Percentiles rank a stretch among this genome's conserved stretches.
Conservation (phyloP, 2,797 vertebrate genomes). For the Limosa lapponica region DNA sequence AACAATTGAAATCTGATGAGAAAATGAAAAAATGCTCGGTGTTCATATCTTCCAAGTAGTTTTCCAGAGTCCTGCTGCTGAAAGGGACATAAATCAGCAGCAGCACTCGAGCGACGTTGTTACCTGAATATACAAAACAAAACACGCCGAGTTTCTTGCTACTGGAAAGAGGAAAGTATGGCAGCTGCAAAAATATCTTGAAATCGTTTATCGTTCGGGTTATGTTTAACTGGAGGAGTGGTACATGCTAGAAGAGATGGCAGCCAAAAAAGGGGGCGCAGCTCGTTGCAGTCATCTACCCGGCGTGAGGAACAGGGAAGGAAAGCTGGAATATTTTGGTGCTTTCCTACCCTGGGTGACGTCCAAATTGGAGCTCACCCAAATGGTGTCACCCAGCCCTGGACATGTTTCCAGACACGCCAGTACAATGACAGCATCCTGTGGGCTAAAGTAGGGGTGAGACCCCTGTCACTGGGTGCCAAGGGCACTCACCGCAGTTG, state of each 20-base stretch:
- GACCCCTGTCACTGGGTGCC: background rate
- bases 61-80: constrained; percentile 74
- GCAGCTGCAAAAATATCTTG: background rate
- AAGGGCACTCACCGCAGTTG: rapidly evolving
- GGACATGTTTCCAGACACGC: background rate
- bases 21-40: constrained; percentile 71
- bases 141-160: background rate
- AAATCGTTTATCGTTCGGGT: background rate
- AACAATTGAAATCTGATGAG: constrained; percentile 74
- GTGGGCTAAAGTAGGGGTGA: rapidly evolving
- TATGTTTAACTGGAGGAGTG: background rate
- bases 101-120: background rate
- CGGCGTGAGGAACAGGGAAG: background rate
- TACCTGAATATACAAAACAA: constrained; percentile 10
- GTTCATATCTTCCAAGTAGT: constrained; percentile 66
- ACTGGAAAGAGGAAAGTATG: constrained; percentile 16
- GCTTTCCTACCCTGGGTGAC: background rate
- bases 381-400: rapidly evolving
- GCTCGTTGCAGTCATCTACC: background rate
- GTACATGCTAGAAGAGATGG: rapidly evolving
- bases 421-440: background rate
- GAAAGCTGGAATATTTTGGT: background rate
- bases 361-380: background rate
- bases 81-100: constrained; percentile 59
- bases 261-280: background rate